These are phyloP conservation scores for Strigops habroptila DNA, from an alignment of 2,113 vertebrate species.

Conservation along the genomic window DNA sequence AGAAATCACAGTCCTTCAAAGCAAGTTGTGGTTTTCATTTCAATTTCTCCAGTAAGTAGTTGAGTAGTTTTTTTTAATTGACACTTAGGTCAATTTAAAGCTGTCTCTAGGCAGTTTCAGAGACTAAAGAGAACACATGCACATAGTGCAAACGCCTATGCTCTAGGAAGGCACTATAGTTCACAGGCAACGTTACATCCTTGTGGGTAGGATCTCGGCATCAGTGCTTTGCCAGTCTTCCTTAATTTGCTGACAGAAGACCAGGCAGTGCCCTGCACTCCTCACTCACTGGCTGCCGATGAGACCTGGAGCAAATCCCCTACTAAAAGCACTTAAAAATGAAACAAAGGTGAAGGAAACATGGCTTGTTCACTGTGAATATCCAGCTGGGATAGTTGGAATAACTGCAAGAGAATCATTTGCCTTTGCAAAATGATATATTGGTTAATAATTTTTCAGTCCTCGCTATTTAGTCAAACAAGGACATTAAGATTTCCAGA, in stretches of 20 bases:
- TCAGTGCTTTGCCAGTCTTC: not conserved
- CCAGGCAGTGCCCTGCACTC: not conserved
- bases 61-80: not conserved
- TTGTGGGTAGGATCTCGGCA: not conserved
- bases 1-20: not conserved
- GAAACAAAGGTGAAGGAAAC: not conserved
- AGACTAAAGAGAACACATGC: not conserved
- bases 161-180: not conserved
- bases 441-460: not conserved
- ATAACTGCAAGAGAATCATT: not conserved
- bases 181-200: not conserved
- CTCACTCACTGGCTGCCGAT: not conserved
- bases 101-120: not conserved
- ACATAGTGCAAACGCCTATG: not conserved
- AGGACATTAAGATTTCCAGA: not conserved
- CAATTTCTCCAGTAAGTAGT: not conserved
- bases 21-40: not conserved
- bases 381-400: slow-evolving; percentile 25
- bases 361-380: slow-evolving; percentile 21
- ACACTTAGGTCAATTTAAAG: not conserved
- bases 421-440: slow-evolving; percentile 26
- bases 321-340: not conserved
- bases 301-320: not conserved
- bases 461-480: not conserved
- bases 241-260: not conserved